phyloP scores from a whole-genome alignment of 2,888 invertebrate genomes.

The Rhimphoctona megacephalus region DNA sequence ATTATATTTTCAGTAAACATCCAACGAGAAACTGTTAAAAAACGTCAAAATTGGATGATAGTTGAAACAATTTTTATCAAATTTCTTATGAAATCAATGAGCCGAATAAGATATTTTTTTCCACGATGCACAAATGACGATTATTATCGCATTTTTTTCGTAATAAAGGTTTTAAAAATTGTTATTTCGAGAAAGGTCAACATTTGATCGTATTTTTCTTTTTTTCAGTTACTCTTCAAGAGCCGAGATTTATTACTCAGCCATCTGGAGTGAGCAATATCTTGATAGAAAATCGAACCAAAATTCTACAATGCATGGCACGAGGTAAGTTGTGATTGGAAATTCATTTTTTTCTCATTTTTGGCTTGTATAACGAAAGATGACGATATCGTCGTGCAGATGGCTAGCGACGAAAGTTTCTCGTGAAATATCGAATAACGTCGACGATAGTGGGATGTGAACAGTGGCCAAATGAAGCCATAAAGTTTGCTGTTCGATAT shows the following conservation, averaged over 20 bases:
- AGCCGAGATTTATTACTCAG: constrained; percentile 94
- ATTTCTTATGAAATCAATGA: too few relatives aligned
- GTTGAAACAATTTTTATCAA: too few relatives aligned
- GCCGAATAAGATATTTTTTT: too few relatives aligned
- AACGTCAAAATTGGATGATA: too few relatives aligned
- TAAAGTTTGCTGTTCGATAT: constrained; percentile 59
- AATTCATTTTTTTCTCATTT: constrained; percentile 15
- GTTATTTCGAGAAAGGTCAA: too few relatives aligned
- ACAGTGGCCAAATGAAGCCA: constrained; percentile 80
- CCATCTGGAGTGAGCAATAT: constrained; percentile 94
- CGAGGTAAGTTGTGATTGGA: constrained; percentile 87
- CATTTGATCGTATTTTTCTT: not conserved
- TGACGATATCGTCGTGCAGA: constrained; percentile 43
- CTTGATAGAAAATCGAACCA: constrained; percentile 94
- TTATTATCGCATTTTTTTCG: too few relatives aligned
- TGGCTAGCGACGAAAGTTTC: constrained; percentile 66
- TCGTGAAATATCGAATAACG: constrained; percentile 78
- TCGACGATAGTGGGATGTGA: constrained; percentile 71
- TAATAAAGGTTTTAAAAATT: too few relatives aligned
- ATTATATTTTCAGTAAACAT: too few relatives aligned
- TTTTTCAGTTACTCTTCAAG: constrained; percentile 88
- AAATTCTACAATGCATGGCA: constrained; percentile 97
- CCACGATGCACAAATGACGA: too few relatives aligned
- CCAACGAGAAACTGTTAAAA: too few relatives aligned
- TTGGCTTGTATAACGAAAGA: constrained; percentile 23